Evolutionary conservation across 2,888 invertebrate species (phyloP).

Genomic region (Agapostemon virescens): DNA sequence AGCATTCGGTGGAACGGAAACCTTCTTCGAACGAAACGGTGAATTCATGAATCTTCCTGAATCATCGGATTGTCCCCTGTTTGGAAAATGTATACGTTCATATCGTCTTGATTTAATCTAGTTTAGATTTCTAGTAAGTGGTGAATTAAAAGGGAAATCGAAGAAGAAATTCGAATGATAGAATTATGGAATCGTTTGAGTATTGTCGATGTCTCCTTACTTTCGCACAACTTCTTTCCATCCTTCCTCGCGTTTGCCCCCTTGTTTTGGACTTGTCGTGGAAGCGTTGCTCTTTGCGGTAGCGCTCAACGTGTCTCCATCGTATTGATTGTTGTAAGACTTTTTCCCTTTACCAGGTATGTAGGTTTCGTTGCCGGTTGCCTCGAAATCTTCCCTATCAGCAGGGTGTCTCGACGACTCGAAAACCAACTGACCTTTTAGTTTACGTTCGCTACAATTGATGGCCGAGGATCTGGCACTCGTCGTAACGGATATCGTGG

Average conservation of each 20-base stretch:
- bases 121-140: background rate
- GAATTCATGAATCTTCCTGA: slow-evolving; percentile 80
- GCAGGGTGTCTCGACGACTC: slow-evolving; percentile 87
- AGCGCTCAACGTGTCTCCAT: slow-evolving; percentile 72
- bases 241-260: slow-evolving; percentile 90
- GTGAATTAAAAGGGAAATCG: background rate
- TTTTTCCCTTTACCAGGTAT: slow-evolving; percentile 81
- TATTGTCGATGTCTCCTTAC: slow-evolving; percentile 80
- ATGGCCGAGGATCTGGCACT: slow-evolving; percentile 66
- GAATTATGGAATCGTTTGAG: background rate
- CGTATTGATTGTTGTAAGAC: slow-evolving; percentile 74
- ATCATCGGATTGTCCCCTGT: slow-evolving; percentile 78
- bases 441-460: slow-evolving; percentile 74
- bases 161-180: background rate
- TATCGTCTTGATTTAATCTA: background rate
- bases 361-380: slow-evolving; percentile 85
- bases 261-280: slow-evolving; percentile 87
- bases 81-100: slow-evolving; percentile 7
- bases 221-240: slow-evolving; percentile 98
- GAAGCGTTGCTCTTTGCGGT: slow-evolving; percentile 76
- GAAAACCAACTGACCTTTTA: slow-evolving; percentile 85
- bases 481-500: slow-evolving; percentile 67
- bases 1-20: slow-evolving; percentile 95
- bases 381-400: slow-evolving; percentile 88
- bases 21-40: slow-evolving; percentile 90